Conservation (phyloP, 2,797 vertebrate genomes). For the Neosilurus mollespiculum region DNA sequence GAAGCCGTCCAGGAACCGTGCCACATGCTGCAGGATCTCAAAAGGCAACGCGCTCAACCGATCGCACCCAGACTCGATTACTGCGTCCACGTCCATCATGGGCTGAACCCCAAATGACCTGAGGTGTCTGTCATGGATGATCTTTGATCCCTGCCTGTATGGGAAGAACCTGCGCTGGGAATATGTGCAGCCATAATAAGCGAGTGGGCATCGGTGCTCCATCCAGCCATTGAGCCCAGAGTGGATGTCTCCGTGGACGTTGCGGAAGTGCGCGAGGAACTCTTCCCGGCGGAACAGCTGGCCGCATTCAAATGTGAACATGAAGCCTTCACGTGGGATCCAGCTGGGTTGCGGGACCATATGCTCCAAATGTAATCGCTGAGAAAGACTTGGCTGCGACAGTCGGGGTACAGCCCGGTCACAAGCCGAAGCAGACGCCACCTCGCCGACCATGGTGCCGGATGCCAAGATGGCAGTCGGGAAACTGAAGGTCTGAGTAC, state of each 20-base stretch:
- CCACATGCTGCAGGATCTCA: conserved; percentile 91
- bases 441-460: conserved; percentile 94
- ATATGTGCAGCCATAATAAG: conserved; percentile 96
- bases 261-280: conserved; percentile 96
- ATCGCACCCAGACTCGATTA: conserved; percentile 76
- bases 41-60: conserved; percentile 89
- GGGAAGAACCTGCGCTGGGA: conserved; percentile 94
- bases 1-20: conserved; percentile 93
- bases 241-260: conserved; percentile 96
- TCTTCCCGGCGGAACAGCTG: conserved; percentile 95
- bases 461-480: conserved; percentile 93
- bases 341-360: conserved; percentile 81
- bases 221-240: conserved; percentile 98
- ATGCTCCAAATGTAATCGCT: conserved; percentile 89
- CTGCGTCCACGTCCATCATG: conserved; percentile 62
- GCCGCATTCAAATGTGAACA: conserved; percentile 97
- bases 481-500: conserved; percentile 96
- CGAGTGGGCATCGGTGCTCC: conserved; percentile 95
- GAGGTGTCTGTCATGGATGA: conserved; percentile 90
- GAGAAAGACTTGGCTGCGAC: conserved; percentile 92
- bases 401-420: conserved; percentile 95
- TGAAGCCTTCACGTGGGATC: conserved; percentile 81
- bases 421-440: conserved; percentile 94
- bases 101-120: conserved; percentile 91
- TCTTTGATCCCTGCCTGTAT: conserved; percentile 81